Percentiles rank a stretch among this genome's conserved stretches.
Conservation (phyloP, 37 sponge, comb jelly and placozoan species). For the Agelas oroides region DNA sequence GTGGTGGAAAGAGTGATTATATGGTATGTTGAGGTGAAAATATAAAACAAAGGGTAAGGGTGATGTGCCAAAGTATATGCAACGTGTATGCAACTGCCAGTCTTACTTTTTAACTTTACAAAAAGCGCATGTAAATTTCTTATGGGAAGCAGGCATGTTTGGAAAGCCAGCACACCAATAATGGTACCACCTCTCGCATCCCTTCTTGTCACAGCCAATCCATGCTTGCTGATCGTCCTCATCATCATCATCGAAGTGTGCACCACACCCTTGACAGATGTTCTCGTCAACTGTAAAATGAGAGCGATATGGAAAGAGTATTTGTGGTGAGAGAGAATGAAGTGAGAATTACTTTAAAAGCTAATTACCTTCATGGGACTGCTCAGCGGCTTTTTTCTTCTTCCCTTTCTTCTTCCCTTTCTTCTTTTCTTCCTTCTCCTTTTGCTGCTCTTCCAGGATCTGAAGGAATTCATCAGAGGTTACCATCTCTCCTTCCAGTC, state of each 20-base stretch:
- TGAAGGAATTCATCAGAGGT: conserved; percentile 18
- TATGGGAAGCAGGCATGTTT: not conserved
- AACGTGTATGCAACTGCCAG: no score
- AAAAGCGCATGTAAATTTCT: not conserved
- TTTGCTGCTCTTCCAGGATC: not conserved
- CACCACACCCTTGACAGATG: conserved; percentile 1
- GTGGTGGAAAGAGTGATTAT: no score
- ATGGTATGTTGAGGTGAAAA: no score
- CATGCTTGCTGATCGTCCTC: conserved; percentile 26
- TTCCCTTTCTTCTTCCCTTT: not conserved
- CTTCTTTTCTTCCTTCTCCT: not conserved
- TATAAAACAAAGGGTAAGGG: no score
- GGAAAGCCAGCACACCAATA: conserved; percentile 43
- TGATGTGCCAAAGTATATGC: no score
- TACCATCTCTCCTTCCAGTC: conserved; percentile 18
- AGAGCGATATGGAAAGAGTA: no score
- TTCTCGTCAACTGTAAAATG: conserved; percentile 24
- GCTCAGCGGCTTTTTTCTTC: not conserved
- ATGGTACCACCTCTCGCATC: conserved; percentile 35
- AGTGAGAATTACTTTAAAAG: no score
- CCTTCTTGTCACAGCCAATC: conserved; percentile 41
- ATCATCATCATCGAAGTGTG: conserved; percentile 30
- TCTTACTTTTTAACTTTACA: no score
- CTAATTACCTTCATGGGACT: no score
- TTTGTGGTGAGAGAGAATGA: no score